Percentiles rank a stretch among this genome's conserved stretches.
Conservation (phyloP, 2,797 vertebrate species). For the Erethizon dorsatum region DNA sequence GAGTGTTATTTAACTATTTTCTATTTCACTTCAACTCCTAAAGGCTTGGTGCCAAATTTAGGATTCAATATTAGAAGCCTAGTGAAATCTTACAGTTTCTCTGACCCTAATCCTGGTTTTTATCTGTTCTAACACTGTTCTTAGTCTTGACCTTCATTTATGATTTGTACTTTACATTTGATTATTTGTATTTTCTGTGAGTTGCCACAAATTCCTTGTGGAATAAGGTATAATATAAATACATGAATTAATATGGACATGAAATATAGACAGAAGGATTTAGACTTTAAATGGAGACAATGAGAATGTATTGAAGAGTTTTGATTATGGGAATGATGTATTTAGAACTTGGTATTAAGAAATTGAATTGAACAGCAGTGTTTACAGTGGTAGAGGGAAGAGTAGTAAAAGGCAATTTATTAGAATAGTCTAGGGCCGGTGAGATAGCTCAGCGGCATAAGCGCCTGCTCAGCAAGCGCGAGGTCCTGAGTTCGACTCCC, state of each 20-base stretch:
- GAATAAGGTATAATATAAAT: slow-evolving; percentile 14
- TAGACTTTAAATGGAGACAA: slow-evolving; percentile 37
- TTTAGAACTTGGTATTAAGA: not conserved
- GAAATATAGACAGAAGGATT: slow-evolving; percentile 47
- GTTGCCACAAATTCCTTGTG: slow-evolving; percentile 32
- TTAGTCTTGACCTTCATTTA: not conserved
- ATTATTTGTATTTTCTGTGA: slow-evolving; percentile 52
- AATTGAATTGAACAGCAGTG: slow-evolving; percentile 7
- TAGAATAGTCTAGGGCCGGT: not conserved
- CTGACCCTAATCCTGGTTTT: not conserved
- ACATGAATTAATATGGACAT: slow-evolving; percentile 17
- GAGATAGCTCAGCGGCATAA: no score
- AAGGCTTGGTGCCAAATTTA: slow-evolving; percentile 45
- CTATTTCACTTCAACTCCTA: slow-evolving; percentile 23
- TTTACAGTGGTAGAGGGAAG: not conserved
- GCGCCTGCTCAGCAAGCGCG: no score
- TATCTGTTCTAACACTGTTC: slow-evolving; percentile 37
- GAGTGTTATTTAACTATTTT: slow-evolving; percentile 43
- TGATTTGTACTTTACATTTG: slow-evolving; percentile 39
- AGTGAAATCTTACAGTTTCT: not conserved
- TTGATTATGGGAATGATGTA: not conserved
- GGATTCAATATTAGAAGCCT: slow-evolving; percentile 28
- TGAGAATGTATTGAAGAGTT: not conserved
- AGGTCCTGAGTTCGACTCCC: no score
- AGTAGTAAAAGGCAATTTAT: not conserved